phyloP scores from a whole-genome alignment of 2,888 invertebrate species.

The Tetranychus truncatus region DNA sequence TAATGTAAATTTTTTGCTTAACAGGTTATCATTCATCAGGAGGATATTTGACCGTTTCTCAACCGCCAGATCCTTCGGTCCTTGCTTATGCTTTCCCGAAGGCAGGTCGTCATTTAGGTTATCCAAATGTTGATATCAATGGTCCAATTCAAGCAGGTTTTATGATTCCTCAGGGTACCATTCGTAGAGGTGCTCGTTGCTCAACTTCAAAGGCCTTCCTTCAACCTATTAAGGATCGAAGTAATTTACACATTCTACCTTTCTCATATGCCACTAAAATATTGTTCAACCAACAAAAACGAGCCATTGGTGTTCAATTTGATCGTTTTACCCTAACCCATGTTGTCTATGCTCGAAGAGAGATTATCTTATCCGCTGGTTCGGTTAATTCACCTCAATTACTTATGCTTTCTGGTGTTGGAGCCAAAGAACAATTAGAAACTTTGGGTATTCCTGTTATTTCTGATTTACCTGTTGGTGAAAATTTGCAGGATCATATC shows the following conservation, averaged over 20 bases:
- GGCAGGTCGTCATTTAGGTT: constrained; percentile 25
- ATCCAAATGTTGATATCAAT: constrained; percentile 47
- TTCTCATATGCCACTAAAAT: constrained; percentile 56
- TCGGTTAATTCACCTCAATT: constrained; percentile 40
- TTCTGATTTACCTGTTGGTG: constrained; percentile 60
- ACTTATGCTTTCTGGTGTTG: constrained; percentile 37
- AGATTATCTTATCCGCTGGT: constrained; percentile 36
- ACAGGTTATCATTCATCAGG: constrained; percentile 25
- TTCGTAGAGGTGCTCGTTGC: constrained; percentile 65
- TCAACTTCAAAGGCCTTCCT: constrained; percentile 73
- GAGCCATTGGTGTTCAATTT: constrained; percentile 30
- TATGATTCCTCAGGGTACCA: constrained; percentile 73
- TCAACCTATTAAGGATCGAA: constrained; percentile 53
- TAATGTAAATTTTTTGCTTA: neutral
- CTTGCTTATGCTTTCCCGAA: constrained; percentile 24
- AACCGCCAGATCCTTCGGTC: constrained; percentile 25
- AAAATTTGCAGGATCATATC: constrained; percentile 73
- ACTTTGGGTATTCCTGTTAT: constrained; percentile 47
- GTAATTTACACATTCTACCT: constrained; percentile 68
- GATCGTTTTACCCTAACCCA: constrained; percentile 28
- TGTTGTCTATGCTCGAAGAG: constrained; percentile 30
- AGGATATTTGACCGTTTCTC: constrained; percentile 26
- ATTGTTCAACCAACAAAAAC: constrained; percentile 28
- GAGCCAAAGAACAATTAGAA: constrained; percentile 39
- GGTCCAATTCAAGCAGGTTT: constrained; percentile 64